Evolutionary conservation across 2,113 vertebrate genomes (phyloP).

Genomic region (Anoura caudifer): DNA sequence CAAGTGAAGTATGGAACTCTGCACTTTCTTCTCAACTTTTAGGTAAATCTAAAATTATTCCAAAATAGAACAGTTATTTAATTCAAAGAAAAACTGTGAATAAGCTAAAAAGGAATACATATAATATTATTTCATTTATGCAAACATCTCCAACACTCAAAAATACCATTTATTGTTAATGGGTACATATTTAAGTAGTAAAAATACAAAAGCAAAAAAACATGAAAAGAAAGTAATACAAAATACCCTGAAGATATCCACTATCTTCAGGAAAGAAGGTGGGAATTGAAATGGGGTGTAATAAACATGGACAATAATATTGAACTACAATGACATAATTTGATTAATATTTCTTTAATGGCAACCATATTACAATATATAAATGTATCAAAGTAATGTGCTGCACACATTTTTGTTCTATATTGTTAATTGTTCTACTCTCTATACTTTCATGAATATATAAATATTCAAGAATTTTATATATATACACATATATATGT

Average conservation of each 20-base stretch:
- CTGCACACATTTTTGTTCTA: background rate
- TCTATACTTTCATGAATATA: background rate
- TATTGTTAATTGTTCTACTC: background rate
- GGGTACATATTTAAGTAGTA: background rate
- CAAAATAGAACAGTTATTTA: background rate
- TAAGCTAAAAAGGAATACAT: background rate
- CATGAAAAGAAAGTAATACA: background rate
- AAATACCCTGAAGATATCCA: background rate
- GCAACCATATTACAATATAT: background rate
- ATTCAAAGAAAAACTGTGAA: background rate
- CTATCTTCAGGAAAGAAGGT: background rate
- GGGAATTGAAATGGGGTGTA: background rate
- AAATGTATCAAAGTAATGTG: background rate
- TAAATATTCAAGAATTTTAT: background rate
- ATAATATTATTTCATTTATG: background rate
- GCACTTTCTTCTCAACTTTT: background rate
- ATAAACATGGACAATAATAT: background rate
- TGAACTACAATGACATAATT: background rate
- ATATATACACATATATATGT: no score
- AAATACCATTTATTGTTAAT: background rate
- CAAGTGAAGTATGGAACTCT: background rate
- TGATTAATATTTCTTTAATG: background rate
- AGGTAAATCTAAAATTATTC: background rate
- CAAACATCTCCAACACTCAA: background rate
- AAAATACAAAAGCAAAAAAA: background rate